Evolutionary conservation across 2,797 vertebrate species (phyloP).

Genomic region (Glossophaga mutica): DNA sequence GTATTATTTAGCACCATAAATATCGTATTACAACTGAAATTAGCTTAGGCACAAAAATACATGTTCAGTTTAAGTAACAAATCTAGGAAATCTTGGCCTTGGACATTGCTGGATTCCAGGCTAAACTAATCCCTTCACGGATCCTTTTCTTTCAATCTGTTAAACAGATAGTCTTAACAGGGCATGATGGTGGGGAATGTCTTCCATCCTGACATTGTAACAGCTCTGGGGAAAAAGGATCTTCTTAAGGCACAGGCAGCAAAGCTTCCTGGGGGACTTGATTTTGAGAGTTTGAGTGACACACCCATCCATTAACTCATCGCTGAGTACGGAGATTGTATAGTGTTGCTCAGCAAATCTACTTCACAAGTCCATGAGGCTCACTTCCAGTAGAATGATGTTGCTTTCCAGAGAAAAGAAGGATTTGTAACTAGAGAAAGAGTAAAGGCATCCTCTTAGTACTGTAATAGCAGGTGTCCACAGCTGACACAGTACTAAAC

Average conservation of each 20-base stretch:
- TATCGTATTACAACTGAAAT: background rate
- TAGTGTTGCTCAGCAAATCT: background rate
- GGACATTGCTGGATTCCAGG: background rate
- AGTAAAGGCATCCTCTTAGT: background rate
- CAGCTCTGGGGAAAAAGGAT: background rate
- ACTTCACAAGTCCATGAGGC: accelerated
- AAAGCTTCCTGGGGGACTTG: accelerated
- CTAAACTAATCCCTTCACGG: background rate
- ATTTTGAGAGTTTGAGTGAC: background rate
- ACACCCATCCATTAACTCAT: background rate
- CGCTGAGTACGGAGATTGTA: background rate
- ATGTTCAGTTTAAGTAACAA: background rate
- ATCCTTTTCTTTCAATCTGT: background rate
- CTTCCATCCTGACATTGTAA: background rate
- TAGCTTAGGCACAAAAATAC: background rate
- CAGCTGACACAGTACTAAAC: background rate
- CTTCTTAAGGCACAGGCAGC: background rate
- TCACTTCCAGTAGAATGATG: background rate
- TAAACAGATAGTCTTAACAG: background rate
- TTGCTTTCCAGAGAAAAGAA: background rate
- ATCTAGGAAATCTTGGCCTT: background rate
- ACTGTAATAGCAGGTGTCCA: background rate
- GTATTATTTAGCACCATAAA: background rate
- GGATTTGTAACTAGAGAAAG: background rate
- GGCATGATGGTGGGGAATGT: background rate